Conservation (phyloP, 2,888 invertebrate genomes). For the Galeruca laticollis region DNA sequence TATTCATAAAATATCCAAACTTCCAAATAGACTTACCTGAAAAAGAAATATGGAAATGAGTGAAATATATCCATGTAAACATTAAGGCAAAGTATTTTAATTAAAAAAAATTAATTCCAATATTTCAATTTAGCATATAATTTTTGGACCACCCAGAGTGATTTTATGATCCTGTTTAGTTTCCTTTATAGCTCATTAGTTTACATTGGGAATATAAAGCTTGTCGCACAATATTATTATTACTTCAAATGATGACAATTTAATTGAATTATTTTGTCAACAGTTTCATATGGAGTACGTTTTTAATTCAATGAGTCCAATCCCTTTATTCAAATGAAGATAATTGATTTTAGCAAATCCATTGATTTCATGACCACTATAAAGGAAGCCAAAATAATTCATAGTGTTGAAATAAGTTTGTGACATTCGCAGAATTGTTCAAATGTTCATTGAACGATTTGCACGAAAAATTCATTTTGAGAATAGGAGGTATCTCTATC, state of each 20-base stretch:
- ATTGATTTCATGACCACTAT: too few species aligned
- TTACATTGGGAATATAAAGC: constrained; percentile 35
- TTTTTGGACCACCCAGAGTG: constrained; percentile 31
- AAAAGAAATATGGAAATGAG: constrained; percentile 23
- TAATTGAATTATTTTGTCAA: not conserved
- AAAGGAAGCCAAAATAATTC: too few species aligned
- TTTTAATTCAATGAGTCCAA: too few species aligned
- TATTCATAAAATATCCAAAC: not conserved
- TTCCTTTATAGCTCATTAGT: constrained; percentile 18
- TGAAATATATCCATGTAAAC: constrained; percentile 11
- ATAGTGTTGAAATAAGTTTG: too few species aligned
- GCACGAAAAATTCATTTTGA: too few species aligned
- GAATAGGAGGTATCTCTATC: too few species aligned
- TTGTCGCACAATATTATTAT: too few species aligned
- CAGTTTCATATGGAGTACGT: too few species aligned
- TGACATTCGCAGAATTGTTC: too few species aligned
- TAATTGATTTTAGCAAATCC: too few species aligned
- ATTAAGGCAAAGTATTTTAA: constrained; percentile 20
- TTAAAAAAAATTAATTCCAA: constrained; percentile 37
- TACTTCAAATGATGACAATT: not conserved
- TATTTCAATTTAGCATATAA: constrained; percentile 19
- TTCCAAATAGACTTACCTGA: constrained; percentile 28
- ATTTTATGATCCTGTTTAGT: constrained; percentile 24
- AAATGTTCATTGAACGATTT: too few species aligned
- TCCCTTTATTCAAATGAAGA: too few species aligned